Evolutionary conservation across 2,797 vertebrate species (phyloP), one percentile per base, ranked within the genome.

Genomic region (Etheostoma nigrum): DNA sequence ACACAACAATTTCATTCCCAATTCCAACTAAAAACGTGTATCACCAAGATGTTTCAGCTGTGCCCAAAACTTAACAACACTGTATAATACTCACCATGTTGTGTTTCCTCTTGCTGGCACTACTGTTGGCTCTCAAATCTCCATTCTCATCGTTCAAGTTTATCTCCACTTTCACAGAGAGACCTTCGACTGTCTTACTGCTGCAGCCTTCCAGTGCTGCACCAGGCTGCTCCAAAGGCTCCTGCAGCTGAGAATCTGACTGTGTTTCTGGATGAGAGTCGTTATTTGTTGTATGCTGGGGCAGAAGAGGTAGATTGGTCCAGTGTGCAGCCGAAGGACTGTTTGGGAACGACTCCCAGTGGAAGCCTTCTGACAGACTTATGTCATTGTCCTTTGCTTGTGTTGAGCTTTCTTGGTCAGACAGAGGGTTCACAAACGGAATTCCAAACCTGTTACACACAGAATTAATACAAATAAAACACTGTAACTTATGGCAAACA

Each of bases 381-480:
- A 92, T 23, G 60, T 95, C 94, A 52, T 78, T 48, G 13, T 94
- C 93, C 67, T 90, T 93, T 49, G 93, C 92, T 71, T 86, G 94
- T 65, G 94, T 3, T 25, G 67, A 49, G n/a, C 12, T 19, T 10
- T 58, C 49, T 67, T 90, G 83, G 89, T 93, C 75, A 88, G 87
- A 62, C 67, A 74, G 61, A 87, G 91, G 59, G 6, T 93, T 95
- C 8, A 91, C 89, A 86, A 96, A 89, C 91, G 96, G 90, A 70
- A 96, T 97, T 79, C 96, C 96, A 94, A 97, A 97, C 94, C 98
- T 99, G 90, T 53, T 83, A 86, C n/a, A 40, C 14, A 57, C 1
- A 62, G 15, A 64, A 69, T 40, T 14, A 61, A 58, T 73, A 72
- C 0, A 36, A 25, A 57, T 13, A 27, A 5, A 42, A 53, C 0